Evolutionary conservation across 2,888 invertebrate species (phyloP).

Genomic region (Xanthorhoe spadicearia): DNA sequence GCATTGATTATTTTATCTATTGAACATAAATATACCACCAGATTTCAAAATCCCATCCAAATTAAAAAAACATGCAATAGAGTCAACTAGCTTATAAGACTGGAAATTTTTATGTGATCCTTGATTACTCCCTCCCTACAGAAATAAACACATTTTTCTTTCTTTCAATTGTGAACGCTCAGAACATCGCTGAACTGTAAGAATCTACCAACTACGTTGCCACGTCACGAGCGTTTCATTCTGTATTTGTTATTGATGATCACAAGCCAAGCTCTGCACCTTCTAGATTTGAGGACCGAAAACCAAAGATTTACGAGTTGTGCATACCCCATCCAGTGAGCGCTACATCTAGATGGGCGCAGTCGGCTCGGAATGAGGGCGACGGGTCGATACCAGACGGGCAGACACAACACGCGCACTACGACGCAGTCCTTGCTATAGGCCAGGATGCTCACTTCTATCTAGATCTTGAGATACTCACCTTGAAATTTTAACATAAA

Average conservation of each 20-base stretch:
- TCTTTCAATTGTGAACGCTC: no score
- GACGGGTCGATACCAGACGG: constrained; percentile 85
- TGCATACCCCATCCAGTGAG: constrained; percentile 56
- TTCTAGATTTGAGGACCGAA: neutral
- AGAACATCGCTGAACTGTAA: no score
- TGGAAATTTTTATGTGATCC: no score
- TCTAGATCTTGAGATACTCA: neutral
- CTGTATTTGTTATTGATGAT: neutral
- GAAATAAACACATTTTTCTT: no score
- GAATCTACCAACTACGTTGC: no score
- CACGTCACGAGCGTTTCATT: neutral
- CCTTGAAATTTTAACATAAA: neutral
- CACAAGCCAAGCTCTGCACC: neutral
- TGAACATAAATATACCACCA: no score
- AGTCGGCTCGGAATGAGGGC: constrained; percentile 80
- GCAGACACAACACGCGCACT: constrained; percentile 71
- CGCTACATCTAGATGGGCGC: constrained; percentile 67
- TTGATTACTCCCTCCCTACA: no score
- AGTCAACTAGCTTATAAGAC: no score
- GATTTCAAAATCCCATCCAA: no score
- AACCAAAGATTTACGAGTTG: neutral
- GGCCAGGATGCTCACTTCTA: constrained; percentile 5
- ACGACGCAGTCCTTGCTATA: constrained; percentile 41
- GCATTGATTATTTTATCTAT: no score
- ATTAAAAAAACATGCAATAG: no score